phyloP scores from a whole-genome alignment of 2,113 vertebrate species.

The Pseudois nayaur region DNA sequence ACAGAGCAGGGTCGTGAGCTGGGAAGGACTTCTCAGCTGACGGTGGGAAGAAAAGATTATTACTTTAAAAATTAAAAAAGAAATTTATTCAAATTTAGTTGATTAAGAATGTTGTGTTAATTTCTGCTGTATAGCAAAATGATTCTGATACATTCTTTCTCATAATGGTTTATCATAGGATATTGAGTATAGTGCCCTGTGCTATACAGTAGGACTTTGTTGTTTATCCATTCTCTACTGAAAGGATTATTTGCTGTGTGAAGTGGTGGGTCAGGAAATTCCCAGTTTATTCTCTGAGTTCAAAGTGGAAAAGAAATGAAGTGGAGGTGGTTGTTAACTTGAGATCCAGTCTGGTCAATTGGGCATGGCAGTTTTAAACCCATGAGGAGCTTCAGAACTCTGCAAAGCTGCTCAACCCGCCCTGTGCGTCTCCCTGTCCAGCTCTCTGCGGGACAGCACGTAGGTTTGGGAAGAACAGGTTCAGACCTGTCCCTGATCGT shows the following conservation, averaged over 20 bases:
- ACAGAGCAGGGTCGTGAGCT: not conserved
- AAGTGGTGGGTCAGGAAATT: not conserved
- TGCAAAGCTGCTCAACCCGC: not conserved
- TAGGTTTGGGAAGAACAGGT: conserved; percentile 51
- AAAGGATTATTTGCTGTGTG: not conserved
- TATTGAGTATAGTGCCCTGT: not conserved
- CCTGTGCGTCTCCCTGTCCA: not conserved
- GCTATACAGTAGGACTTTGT: not conserved
- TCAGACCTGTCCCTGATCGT: conserved; percentile 22
- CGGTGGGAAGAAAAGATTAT: not conserved
- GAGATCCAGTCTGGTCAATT: not conserved
- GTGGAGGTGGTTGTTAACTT: not conserved
- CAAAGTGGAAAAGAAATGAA: not conserved
- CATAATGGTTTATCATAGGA: not conserved
- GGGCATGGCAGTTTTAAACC: not conserved
- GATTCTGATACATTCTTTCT: not conserved
- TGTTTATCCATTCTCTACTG: not conserved
- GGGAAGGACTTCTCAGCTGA: not conserved
- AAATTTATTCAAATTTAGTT: not conserved
- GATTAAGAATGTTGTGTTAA: not conserved
- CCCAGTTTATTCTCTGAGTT: not conserved
- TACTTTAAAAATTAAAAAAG: not conserved
- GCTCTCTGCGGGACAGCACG: conserved; percentile 10
- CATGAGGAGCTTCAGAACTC: not conserved
- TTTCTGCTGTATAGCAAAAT: not conserved